Base-by-base conservation (phyloP, 2,888 invertebrate genomes). In the Xiphydria camelus region DNA sequence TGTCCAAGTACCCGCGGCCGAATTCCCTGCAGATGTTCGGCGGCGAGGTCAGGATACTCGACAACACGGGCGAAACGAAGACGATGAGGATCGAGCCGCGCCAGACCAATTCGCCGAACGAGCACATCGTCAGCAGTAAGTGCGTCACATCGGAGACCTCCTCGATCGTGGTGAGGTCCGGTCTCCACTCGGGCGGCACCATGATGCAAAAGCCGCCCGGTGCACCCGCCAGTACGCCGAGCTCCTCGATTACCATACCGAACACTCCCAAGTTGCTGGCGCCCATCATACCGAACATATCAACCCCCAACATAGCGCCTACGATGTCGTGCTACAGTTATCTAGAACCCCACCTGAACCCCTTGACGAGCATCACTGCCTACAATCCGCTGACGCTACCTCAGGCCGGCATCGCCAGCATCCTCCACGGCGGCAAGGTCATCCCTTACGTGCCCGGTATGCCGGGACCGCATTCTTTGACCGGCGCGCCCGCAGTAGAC, bases 401-500 rank as follows among this genome's bases (percentile, higher is more conserved):
- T 2, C 78, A 84, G 26, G 82, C 83, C 52, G 83, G 83, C 7
- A 80, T 84, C 31, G 78, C 82, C n/a, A 83, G 81, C 19, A 85
- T 85, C 51, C 70, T 84, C 33, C 84, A 85, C 57, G 83, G 81
- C 10, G 89, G 88, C 15, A 89, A 88, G 71, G 77, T 87, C n/a
- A 88, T 92, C 64, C 88, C 91, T 1, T 87, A 89, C 71, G 91
- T 92, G 7, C 91, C 91, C 4, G 92, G 91, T 9, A 92, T 92
- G 75, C 91, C 92, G 0, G 91, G 91, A 6, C 92, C 91, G 2
- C 85, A 85, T 57, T 83, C 83, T 21, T 72, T 86, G 18, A 52
- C 68, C 5, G 57, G 61, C 9, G 76, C 78, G 17, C 80, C 63
- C 10, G 40, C 61, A 12, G 59, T 65, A 53, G 69, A 69, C 61